Base-by-base conservation (phyloP, 2,113 vertebrate genomes). In the Barbus barbus region DNA sequence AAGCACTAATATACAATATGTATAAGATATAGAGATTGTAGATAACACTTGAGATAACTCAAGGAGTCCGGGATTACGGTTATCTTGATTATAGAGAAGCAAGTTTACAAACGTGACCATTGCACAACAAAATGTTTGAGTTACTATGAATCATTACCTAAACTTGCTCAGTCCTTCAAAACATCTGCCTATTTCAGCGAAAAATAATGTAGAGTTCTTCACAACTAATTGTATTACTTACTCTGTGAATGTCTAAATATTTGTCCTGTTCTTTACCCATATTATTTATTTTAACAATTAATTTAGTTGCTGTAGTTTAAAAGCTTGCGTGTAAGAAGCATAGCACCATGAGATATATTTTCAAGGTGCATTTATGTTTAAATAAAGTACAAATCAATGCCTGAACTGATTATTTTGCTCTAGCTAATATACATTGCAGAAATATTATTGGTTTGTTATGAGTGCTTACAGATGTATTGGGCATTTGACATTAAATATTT, bases 181-280 rank as follows among this genome's bases (percentile, higher is more conserved):
- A 36, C 60, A 81, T 56, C 67, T 74, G 76, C 28, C 20, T 3
- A 26, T 44, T 31, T 58, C 28, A 28, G 13, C 28, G 14, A 20
- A n/a, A 58, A 16, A 44, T 13, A 41, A 41, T 41, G 38, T 9
- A 2, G 22, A 78, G 53, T 26, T 78, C 13, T 22, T 61, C 56
- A 78, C 33, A 9, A 9, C 38, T 41, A 41, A 41, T 9, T 61
- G 13, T 3, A 28, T 60, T 41, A 78, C 1, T 16, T 13, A 1
- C 31, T 61, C 13, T 79, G 14, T 44, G n/a, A 41, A 79, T 41
- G 36, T 79, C 13, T 79, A 20, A 63, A 79, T 79, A 79, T 63
- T 78, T 41, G n/a, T 60, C 4, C 18, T 76, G 18, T 33, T 78
- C 20, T 60, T 78, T 41, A 16, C 33, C 20, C n/a, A 14, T 44